Base-by-base conservation (phyloP, 2,113 vertebrate species). In the Pipa parva region DNA sequence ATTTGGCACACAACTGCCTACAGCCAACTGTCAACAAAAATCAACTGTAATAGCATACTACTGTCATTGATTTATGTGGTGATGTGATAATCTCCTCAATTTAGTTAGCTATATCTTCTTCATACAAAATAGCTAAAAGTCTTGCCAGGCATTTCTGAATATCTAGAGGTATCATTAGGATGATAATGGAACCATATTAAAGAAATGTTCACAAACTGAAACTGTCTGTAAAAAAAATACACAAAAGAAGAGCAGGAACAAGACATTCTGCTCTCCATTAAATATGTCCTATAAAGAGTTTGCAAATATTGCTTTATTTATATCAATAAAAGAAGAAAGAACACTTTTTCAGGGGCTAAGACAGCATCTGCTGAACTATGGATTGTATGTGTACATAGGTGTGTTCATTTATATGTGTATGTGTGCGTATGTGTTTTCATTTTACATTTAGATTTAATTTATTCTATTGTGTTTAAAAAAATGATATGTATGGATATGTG, bases 11-110 rank as follows among this genome's bases (percentile, higher is more conserved):
- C 87, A 89, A 88, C 83, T 85, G 87, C 85, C 89, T 88, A 87
- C 80, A 87, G 87, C 85, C 85, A 88, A 90, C 89, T 91, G 90
- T 91, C 89, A 91, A 89, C 89, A 91, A 88, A 87, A 90, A 91
- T 89, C 89, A 89, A 83, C 85, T 76, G 82, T 89, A 89, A 89
- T 89, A 81, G 87, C 83, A 82, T 73, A 71, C 74, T 83, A 84
- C 89, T 92, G 90, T 93, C 91, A 92, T 83, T 87, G 86, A 88
- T 88, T 89, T 87, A 81, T 88, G 83, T 84, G 82, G 81, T 89
- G 86, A 89, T 88, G 88, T 77, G 84, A 86, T 91, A 91, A 93
- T 92, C 88, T 89, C 85, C 87, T 90, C 87, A 86, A 87, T 90
- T 91, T 88, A 85, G 83, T 81, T 74, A 76, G 84, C 74, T 85